phyloP scores from a whole-genome alignment of 2,888 invertebrate species.

The Acronicta aceris region DNA sequence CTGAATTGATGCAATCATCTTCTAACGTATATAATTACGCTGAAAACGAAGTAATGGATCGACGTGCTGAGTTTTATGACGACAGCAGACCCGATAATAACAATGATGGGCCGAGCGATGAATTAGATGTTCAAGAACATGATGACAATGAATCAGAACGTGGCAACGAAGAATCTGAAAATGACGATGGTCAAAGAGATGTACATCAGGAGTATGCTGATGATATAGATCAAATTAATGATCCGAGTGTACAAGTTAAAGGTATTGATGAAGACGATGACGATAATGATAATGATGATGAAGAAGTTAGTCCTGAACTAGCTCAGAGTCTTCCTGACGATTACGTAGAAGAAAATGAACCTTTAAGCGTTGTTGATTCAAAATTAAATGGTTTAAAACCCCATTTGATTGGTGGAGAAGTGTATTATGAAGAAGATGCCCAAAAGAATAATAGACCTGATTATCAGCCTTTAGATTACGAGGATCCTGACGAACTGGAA shows the following conservation, averaged over 20 bases:
- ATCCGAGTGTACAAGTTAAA: conserved; percentile 47
- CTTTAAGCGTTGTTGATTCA: conserved; percentile 53
- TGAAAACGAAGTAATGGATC: conserved; percentile 60
- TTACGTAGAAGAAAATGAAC: conserved; percentile 39
- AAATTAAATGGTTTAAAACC: conserved; percentile 67
- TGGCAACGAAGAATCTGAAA: conserved; percentile 10
- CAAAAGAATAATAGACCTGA: conserved; percentile 52
- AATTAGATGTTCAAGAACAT: conserved; percentile 37
- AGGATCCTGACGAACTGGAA: conserved; percentile 63
- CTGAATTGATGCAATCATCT: conserved; percentile 71
- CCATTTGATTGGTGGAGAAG: conserved; percentile 64
- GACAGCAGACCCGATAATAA: conserved; percentile 30
- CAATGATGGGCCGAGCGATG: conserved; percentile 27
- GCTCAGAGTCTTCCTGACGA: conserved; percentile 21
- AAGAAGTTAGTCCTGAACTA: conserved; percentile 33
- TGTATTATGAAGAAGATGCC: conserved; percentile 66
- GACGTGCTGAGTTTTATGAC: conserved; percentile 38
- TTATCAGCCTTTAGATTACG: conserved; percentile 59
- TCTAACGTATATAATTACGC: conserved; percentile 70
- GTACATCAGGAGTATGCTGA: conserved; percentile 52
- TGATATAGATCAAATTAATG: conserved; percentile 49
- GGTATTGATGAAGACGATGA: conserved; percentile 46
- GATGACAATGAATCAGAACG: conserved; percentile 20
- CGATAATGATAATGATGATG: conserved; percentile 38
- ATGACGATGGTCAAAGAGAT: conserved; percentile 44